These are phyloP conservation scores for Plagodis dolabraria DNA, from an alignment of 2,888 invertebrate genomes.

Conservation along the genomic window DNA sequence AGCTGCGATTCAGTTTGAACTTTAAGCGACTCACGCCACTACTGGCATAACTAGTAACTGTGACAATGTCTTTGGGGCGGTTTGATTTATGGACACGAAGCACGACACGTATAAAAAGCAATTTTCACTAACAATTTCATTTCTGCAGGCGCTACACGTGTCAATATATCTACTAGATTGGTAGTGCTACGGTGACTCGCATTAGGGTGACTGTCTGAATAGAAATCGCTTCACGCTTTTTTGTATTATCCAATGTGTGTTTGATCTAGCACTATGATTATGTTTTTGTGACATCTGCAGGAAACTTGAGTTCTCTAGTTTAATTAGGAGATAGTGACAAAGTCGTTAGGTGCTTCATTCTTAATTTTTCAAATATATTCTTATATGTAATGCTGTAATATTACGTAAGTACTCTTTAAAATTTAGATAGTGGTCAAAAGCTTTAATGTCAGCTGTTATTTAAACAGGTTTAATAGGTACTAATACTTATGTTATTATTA, in stretches of 20 bases:
- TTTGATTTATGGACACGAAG: slow-evolving; percentile 54
- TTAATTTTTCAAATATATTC: too few relatives aligned
- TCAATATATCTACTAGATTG: slow-evolving; percentile 2
- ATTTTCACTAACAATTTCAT: slow-evolving; percentile 53
- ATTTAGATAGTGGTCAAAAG: too few relatives aligned
- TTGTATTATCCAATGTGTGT: slow-evolving; percentile 13
- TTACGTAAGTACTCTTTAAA: too few relatives aligned
- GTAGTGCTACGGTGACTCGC: slow-evolving; percentile 25
- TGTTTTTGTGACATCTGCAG: slow-evolving; percentile 14
- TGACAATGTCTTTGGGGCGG: slow-evolving; percentile 60
- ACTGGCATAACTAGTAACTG: slow-evolving; percentile 39
- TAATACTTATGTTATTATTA: too few relatives aligned
- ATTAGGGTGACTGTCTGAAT: slow-evolving; percentile 37
- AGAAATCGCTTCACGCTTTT: slow-evolving; percentile 25
- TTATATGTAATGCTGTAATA: too few relatives aligned
- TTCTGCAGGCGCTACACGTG: slow-evolving; percentile 40
- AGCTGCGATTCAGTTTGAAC: slow-evolving; percentile 48
- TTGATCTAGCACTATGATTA: slow-evolving; percentile 5
- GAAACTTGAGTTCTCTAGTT: background rate
- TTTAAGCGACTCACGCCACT: slow-evolving; percentile 28
- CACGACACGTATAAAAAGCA: slow-evolving; percentile 54
- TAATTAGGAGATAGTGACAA: too few relatives aligned
- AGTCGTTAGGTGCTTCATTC: too few relatives aligned
- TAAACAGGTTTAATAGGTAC: too few relatives aligned
- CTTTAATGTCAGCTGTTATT: too few relatives aligned